Base-by-base conservation (phyloP, 2,888 invertebrate genomes). In the Drosophila neonasuta region DNA sequence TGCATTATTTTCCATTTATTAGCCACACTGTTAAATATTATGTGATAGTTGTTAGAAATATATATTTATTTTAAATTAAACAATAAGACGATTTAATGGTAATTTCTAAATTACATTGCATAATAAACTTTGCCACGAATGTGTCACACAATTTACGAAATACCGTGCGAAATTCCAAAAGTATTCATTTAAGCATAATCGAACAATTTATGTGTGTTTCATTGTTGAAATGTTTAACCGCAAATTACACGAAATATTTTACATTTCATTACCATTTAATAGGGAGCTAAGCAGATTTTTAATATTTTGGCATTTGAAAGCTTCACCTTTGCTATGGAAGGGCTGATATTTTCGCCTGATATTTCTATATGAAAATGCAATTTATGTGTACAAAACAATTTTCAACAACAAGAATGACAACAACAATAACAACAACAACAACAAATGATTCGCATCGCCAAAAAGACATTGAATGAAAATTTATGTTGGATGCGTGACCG, bases 401-500 rank as follows among this genome's bases (percentile, higher is more conserved):
- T 83, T 46, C 62, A 55, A 45, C 78, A 77, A 52, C 39, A 8
- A 41, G 13, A 68, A 46, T 42, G 34, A 56, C 63, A 77, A 65
- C 55, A 62, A 68, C 57, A 66, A 52, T 51, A 66, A 60, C 32
- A 41, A 55, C 41, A 50, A 45, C 42, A 61, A 52, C 45, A 52
- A 41, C 41, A 62, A 68, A 17, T 24, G 46, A 66, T 73, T 66
- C 49, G 49, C 64, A 76, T 65, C 54, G 67, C 79, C 68, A 79
- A 84, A 79, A 79, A 71, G 82, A 76, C 74, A 82, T 82, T 74
- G 78, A 82, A 83, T 85, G 82, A 74, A 82, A 83, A 83, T 83
- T 85, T 83, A 83, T 83, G 80, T 80, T 64, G 79, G 68, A 80
- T 80, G 79, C 85, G 74, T 83, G 83, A 83, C 83, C 83, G 80